phyloP scores from a whole-genome alignment of 2,888 invertebrate genomes.

The Oxyteleia sp. region DNA sequence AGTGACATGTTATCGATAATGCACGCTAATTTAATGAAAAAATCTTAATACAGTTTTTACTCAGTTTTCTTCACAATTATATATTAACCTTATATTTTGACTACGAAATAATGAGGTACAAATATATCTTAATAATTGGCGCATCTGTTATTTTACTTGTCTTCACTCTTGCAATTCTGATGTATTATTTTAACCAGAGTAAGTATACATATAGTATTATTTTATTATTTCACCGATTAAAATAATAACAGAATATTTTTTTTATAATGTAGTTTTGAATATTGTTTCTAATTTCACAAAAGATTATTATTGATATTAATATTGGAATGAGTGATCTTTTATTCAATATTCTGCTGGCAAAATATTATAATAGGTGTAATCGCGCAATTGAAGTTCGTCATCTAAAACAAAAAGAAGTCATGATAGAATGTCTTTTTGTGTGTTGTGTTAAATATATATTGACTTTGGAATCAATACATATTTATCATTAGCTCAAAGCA shows the following conservation, averaged over 20 bases:
- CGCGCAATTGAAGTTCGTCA: constrained; percentile 3
- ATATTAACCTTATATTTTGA: too few species aligned
- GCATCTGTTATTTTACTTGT: constrained; percentile 79
- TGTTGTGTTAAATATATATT: constrained; percentile 11
- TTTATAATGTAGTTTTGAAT: too few species aligned
- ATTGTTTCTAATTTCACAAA: too few species aligned
- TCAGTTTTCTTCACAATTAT: constrained; percentile 56
- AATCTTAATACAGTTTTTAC: background rate
- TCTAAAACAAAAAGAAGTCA: background rate
- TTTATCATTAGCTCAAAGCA: constrained; percentile 8
- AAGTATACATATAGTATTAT: constrained; percentile 62
- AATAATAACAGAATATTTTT: too few species aligned
- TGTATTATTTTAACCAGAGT: constrained; percentile 86
- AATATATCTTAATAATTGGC: constrained; percentile 81
- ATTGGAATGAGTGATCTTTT: background rate
- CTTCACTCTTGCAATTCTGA: constrained; percentile 80
- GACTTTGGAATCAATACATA: constrained; percentile 15
- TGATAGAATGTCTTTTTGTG: constrained; percentile 5
- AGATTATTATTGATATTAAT: too few species aligned
- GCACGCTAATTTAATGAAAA: constrained; percentile 4
- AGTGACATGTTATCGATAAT: constrained; percentile 33
- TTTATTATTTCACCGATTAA: background rate
- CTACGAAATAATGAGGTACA: too few species aligned
- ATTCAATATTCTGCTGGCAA: background rate
- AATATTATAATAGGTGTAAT: background rate